Conservation (phyloP, 35 echinoderm and acorn worm species). For the Chiridota heheva region DNA sequence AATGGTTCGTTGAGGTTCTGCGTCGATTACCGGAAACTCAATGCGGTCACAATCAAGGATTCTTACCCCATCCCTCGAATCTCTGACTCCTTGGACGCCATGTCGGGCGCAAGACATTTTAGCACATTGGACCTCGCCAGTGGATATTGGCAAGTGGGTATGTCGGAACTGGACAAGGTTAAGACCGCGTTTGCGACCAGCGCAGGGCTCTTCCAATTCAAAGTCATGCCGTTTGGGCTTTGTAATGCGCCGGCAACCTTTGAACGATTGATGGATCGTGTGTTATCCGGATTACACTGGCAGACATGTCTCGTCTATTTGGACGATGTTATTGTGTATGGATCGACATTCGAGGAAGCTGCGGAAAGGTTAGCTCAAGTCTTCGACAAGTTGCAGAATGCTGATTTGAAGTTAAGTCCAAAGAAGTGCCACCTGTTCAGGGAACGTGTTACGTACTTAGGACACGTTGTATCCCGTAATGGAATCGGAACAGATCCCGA, state of each 20-base stretch:
- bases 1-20: conserved; percentile 26
- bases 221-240: conserved; percentile 66
- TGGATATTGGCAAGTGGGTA: conserved; percentile 55
- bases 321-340: conserved; percentile 56
- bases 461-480: conserved; percentile 38
- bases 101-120: conserved; percentile 31
- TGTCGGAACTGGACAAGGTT: conserved; percentile 15
- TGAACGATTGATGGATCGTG: background rate
- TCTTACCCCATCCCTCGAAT: conserved; percentile 49
- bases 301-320: conserved; percentile 16
- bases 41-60: conserved; percentile 47
- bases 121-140: conserved; percentile 10
- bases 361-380: background rate
- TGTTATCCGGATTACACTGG: background rate
- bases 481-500: conserved; percentile 25
- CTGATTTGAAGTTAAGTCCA: conserved; percentile 31
- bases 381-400: background rate
- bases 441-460: conserved; percentile 37
- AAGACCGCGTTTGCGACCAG: conserved; percentile 44
- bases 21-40: conserved; percentile 47
- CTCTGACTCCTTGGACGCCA: conserved; percentile 30
- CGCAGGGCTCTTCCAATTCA: conserved; percentile 40
- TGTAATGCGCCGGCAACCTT: conserved; percentile 37
- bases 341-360: conserved; percentile 15
- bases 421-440: conserved; percentile 25